Percentiles rank a stretch among this genome's conserved stretches.
phyloP scores from a whole-genome alignment of 2,113 vertebrate species.

The Pluvianellus socialis region DNA sequence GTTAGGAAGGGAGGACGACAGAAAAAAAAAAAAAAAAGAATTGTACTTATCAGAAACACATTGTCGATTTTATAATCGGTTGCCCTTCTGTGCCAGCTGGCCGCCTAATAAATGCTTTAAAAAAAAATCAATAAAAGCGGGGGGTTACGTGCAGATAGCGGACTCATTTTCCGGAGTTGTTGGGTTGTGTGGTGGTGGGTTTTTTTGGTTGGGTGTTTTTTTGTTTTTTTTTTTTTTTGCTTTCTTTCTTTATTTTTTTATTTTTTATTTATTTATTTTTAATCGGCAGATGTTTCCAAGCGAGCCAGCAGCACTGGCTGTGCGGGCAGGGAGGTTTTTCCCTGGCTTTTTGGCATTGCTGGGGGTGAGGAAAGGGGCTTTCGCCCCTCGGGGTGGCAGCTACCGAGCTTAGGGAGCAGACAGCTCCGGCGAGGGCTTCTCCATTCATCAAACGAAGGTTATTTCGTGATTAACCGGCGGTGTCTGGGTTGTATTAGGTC shows the following conservation, averaged over 20 bases:
- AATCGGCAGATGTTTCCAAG: background rate
- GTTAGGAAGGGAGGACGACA: conserved; percentile 59
- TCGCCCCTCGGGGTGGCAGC: background rate
- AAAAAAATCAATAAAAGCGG: conserved; percentile 32
- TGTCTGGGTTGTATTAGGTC: background rate
- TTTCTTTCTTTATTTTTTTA: background rate
- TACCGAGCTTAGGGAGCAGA: background rate
- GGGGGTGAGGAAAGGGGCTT: background rate
- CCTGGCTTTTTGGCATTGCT: background rate
- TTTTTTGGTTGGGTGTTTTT: background rate
- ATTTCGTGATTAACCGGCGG: background rate
- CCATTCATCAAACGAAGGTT: background rate
- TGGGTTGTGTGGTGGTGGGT: background rate
- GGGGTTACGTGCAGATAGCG: background rate
- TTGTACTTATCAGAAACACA: conserved; percentile 75
- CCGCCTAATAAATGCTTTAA: conserved; percentile 4
- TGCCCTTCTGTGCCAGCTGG: conserved; percentile 43
- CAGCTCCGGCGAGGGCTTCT: background rate
- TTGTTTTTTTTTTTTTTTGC: background rate
- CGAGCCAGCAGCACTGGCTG: background rate
- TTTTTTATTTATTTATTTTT: rapidly evolving
- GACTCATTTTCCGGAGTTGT: background rate
- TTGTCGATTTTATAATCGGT: conserved; percentile 46
- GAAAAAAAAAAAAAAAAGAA: background rate
- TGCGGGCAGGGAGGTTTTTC: background rate